Conservation (phyloP, 2,113 vertebrate genomes). For the Rana temporaria region DNA sequence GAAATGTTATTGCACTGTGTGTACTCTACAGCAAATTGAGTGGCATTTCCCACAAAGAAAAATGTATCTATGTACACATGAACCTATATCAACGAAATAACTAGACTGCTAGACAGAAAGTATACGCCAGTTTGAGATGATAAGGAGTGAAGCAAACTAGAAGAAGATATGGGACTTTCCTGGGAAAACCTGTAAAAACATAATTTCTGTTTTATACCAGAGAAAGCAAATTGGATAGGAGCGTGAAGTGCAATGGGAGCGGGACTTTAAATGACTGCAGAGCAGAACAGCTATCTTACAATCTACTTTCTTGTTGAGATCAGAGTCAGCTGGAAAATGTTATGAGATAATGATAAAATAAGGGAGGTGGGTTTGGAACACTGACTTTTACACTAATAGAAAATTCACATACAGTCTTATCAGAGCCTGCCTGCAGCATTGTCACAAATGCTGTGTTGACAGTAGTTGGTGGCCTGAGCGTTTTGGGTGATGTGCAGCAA, state of each 20-base stretch:
- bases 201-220: constrained; percentile 24
- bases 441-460: constrained; percentile 1
- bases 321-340: constrained; percentile 17
- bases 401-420: constrained; percentile 16
- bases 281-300: constrained; percentile 28
- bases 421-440: not conserved
- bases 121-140: constrained; percentile 1
- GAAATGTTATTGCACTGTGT: not conserved
- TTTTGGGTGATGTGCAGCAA: no score
- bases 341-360: constrained; percentile 28
- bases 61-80: not conserved
- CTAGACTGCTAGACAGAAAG: not conserved
- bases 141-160: constrained; percentile 26
- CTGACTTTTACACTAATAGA: constrained; percentile 26
- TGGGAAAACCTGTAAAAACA: constrained; percentile 3
- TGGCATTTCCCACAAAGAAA: constrained; percentile 6
- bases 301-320: constrained; percentile 37
- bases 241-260: constrained; percentile 23
- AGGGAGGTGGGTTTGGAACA: not conserved
- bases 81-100: not conserved
- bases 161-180: constrained; percentile 33
- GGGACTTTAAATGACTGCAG: constrained; percentile 33
- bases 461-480: not conserved
- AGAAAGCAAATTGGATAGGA: constrained; percentile 40
- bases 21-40: not conserved